Evolutionary conservation across 2,888 invertebrate species (phyloP), one percentile per base, ranked within the genome.

Genomic region (Amiota communis): DNA sequence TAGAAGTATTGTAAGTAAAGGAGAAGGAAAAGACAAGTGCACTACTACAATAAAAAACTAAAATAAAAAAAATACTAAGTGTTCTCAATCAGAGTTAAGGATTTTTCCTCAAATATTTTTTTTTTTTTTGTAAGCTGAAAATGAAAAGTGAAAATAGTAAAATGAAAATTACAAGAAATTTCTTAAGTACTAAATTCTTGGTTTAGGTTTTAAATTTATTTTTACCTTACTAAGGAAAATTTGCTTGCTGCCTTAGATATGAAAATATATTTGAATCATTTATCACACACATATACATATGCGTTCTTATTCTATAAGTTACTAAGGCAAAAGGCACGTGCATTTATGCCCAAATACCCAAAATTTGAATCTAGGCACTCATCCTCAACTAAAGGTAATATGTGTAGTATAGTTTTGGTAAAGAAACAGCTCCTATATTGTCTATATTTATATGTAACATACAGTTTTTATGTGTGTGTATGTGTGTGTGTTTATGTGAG

Each of bases 111-210:
- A 36, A 23, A 23, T 23, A 2, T 36, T 36, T 36, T 36, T 36
- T 36, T 36, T 36, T 36, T 9, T 12, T 20, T 12, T 36, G 61
- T 9, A 17, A 23, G 20, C 6, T 20, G 12, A 11, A 61, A 36
- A 36, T 36, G 36, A 36, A 6, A 36, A 36, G 2, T 36, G 2
- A 36, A 36, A 36, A 36, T 23, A 3, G 23, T 23, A 23, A 3
- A 23, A 23, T 2, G 23, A 36, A 36, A 36, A 36, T 36, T 36
- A 36, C n/a, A n/a, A n/a, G n/a, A n/a, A n/a, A n/a, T n/a, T n/a
- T n/a, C n/a, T n/a, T n/a, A 86, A 84, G 86, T 85, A 86, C 86
- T 86, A 86, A 86, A 86, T 86, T 86, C 85, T 79, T 80, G 81
- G 84, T 84, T 36, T 36, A 0, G 81, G 0, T 36, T 36, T 36